Conservation (phyloP, 2,113 vertebrate species). For the Oncorhynchus kisutch region DNA sequence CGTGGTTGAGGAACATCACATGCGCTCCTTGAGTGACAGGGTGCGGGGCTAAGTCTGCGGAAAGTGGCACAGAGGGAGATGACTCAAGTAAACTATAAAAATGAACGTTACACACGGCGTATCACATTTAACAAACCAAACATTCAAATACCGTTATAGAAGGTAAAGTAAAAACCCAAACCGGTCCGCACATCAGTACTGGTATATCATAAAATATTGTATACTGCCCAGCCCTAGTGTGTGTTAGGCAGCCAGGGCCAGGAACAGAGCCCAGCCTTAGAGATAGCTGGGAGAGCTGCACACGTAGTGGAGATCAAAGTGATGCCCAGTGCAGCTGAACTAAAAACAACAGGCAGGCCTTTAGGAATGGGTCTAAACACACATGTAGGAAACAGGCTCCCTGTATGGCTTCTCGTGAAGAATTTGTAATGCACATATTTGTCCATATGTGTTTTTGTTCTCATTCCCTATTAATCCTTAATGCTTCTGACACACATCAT, state of each 20-base stretch:
- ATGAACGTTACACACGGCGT: too few species aligned
- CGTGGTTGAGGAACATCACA: too few species aligned
- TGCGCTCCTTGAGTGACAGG: too few species aligned
- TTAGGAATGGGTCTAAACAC: conserved; percentile 9
- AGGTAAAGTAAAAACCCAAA: not conserved
- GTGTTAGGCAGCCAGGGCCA: conserved; percentile 2
- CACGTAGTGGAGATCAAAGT: conserved; percentile 43
- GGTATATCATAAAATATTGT: too few species aligned
- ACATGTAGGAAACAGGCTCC: not conserved
- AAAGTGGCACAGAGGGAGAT: too few species aligned
- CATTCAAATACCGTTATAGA: not conserved
- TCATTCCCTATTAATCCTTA: conserved; percentile 11
- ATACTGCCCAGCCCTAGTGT: too few species aligned
- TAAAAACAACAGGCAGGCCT: conserved; percentile 31
- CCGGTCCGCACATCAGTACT: too few species aligned
- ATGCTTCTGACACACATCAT: conserved; percentile 3
- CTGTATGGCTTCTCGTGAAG: conserved; percentile 13
- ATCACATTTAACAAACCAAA: too few species aligned
- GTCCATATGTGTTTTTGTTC: conserved; percentile 14
- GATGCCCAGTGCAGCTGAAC: conserved; percentile 37
- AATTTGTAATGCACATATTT: conserved; percentile 15
- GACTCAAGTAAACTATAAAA: too few species aligned
- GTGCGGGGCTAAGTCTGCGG: too few species aligned
- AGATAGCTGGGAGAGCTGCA: not conserved
- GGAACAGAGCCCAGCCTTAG: too few species aligned